Evolutionary conservation across 2,888 invertebrate genomes (phyloP).

Genomic region (Aplocera efformata): DNA sequence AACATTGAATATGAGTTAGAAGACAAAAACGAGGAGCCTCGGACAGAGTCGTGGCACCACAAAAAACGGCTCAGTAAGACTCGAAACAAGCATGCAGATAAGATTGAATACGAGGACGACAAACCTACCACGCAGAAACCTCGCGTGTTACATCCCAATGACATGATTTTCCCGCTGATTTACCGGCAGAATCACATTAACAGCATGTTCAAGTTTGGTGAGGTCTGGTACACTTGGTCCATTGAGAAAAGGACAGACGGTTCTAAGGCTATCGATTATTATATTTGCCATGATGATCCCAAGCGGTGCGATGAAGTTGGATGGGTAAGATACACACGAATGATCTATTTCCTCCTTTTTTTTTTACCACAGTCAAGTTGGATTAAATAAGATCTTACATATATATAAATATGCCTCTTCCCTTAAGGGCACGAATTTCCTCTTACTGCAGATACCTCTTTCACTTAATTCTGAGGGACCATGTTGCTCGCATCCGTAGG

Average conservation of each 20-base stretch:
- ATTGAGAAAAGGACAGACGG: conserved; percentile 63
- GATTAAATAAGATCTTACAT: no score
- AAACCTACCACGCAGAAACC: conserved; percentile 48
- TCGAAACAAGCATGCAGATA: conserved; percentile 29
- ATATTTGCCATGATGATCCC: conserved; percentile 69
- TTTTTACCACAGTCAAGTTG: no score
- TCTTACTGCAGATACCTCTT: no score
- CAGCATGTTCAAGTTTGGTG: conserved; percentile 72
- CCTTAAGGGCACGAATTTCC: no score
- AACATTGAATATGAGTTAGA: no score
- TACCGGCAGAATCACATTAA: conserved; percentile 66
- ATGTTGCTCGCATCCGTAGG: no score
- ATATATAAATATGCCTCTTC: no score
- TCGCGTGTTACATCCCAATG: conserved; percentile 60
- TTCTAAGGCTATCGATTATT: conserved; percentile 61
- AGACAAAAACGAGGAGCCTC: no score
- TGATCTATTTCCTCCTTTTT: no score
- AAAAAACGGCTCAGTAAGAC: no score
- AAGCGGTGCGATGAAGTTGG: conserved; percentile 71
- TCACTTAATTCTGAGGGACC: no score
- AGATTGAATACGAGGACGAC: conserved; percentile 51
- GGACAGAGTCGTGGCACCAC: no score
- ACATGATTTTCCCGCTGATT: conserved; percentile 66
- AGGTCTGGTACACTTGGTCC: conserved; percentile 74
- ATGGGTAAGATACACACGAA: conserved; percentile 55